Evolutionary conservation across 2,888 invertebrate species (phyloP), one percentile per base, ranked within the genome.

Genomic region (Sialis lutaria): DNA sequence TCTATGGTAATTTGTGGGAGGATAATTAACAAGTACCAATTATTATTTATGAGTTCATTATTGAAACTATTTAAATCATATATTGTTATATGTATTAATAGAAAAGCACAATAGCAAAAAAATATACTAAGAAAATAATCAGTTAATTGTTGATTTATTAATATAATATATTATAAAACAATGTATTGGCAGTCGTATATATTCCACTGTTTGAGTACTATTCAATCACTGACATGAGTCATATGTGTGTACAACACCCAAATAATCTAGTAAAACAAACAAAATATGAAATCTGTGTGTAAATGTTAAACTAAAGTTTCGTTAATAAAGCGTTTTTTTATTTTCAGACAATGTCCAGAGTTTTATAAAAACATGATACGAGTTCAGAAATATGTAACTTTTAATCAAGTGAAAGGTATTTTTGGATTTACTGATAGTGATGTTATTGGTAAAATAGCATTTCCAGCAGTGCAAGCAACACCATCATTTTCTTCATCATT

Each of bases 351-450:
- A 62, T 82, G 84, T 59, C 83, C 90, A 40, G 83, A 83, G 7
- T 93, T 97, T 67, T 97, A 96, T 65, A 83, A 82, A 57, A 97
- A 93, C 61, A 84, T 98, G 71, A 74, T 89, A 31, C 73, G 86
- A 54, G 84, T 98, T 58, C 92, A 95, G 65, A 92, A 86, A 63
- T 82, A 84, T 58, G 93, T 98, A 10, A 98, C 96, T 0, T 93
- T 85, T 60, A 99, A 98, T 66, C 97, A 98, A 68, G 93, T 91
- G 2, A 92, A 92, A 62, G 92, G 92, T 5, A 97, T 98, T 53
- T 99, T 99, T 65, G 98, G 98, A 0, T 97, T 99, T 61, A 85
- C 83, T 0, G 96, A 96, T 57, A 91, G 91, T 51, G 92, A 93
- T 66, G 82, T 84, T 50, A 91, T 98, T 57, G 98, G 95, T 44